These are phyloP conservation scores for Meghimatium bilineatum DNA, from an alignment of 2,888 invertebrate species.

Conservation along the genomic window DNA sequence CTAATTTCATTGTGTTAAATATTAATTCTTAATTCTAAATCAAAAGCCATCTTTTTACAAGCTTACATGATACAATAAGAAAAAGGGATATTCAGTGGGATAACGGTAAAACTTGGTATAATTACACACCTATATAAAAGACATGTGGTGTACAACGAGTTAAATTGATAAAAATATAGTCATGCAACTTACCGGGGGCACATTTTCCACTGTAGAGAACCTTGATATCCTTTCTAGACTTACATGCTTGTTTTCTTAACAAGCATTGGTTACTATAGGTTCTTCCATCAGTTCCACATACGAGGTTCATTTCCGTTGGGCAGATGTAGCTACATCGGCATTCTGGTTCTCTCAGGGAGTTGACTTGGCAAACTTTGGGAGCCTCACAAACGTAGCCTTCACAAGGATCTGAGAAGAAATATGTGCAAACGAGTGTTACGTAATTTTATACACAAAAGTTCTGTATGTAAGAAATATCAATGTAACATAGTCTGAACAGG, in stretches of 20 bases:
- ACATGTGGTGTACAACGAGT: no score
- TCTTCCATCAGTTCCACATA: conserved; percentile 93
- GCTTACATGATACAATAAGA: no score
- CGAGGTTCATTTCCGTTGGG: conserved; percentile 81
- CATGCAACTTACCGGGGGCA: conserved; percentile 80
- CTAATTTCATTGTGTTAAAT: no score
- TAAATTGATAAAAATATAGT: no score
- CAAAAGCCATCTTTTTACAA: no score
- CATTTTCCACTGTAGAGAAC: conserved; percentile 90
- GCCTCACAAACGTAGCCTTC: conserved; percentile 86
- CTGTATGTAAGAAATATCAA: not conserved
- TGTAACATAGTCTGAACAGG: no score
- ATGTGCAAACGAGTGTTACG: not conserved
- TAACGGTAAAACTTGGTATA: no score
- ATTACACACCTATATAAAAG: no score
- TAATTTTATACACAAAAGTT: not conserved
- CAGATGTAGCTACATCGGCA: conserved; percentile 87
- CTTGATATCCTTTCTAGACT: conserved; percentile 83
- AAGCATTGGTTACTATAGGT: conserved; percentile 96
- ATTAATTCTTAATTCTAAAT: no score
- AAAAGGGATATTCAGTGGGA: no score
- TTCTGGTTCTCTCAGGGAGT: conserved; percentile 84
- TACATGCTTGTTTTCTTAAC: conserved; percentile 91
- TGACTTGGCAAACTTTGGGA: conserved; percentile 89
- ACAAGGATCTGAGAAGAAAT: conserved; percentile 87